Base-by-base conservation (phyloP, 2,888 invertebrate species). In the Phyllotreta cruciferae region DNA sequence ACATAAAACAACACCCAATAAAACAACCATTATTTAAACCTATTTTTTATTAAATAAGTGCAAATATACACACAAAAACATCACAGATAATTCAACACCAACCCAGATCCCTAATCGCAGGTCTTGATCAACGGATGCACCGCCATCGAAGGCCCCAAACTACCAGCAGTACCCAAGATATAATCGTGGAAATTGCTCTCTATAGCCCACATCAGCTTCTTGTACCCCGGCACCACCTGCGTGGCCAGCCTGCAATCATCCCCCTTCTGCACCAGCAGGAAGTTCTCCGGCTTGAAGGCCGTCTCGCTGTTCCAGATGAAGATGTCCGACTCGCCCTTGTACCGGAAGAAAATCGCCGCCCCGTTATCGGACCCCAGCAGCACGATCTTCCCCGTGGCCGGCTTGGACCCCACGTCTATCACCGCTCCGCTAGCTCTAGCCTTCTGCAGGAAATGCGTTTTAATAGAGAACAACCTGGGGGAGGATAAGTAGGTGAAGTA, bases 171-270 rank as follows among this genome's bases (percentile, higher is more conserved):
- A 67, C 86, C 84, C 3, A 83, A 78, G 67, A 88, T 84, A 73
- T 83, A 89, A 77, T 89, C 88, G 56, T 85, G 86, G 82, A 88
- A 87, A 76, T 89, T 88, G 71, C 87, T 87, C 74, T 88, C 88
- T 68, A 89, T 78, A 8, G 85, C 84, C 86, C 88, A 87, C 85
- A 88, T 86, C 13, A 71, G 71, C 35, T 82, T 82, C 75, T 84
- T 86, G 71, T 83, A 84, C 6, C 87, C 64, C 0, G 87, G 84
- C 35, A 86, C 80, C 1, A 84, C 87, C 71, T 87, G 86, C 0
- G 89, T 88, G 37, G 88, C 83, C 49, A 88, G 78, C 38, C 85
- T 82, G 71, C 86, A 86, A 36, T 85, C 85, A 56, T 82, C 83
- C n/a, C 86, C 86, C 36, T 82, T 83, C 70, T 87, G 85, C 5